Base-by-base conservation (phyloP, 2,113 vertebrate species). In the Neotragus moschatus region DNA sequence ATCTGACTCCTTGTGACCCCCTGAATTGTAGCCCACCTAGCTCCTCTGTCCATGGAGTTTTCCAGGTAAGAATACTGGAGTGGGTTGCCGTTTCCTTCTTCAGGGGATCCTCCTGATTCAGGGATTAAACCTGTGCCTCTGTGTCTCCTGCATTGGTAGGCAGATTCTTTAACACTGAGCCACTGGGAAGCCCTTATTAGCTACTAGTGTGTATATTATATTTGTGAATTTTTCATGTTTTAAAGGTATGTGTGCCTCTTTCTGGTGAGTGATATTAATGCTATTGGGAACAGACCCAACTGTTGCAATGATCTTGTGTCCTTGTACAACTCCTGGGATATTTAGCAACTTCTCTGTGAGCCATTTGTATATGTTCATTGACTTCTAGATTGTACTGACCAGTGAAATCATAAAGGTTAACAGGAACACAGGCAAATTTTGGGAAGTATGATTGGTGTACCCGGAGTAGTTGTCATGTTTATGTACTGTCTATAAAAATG, bases 291-390 rank as follows among this genome's bases (percentile, higher is more conserved):
- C 12, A 80, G 73, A 56, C 30, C 9, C 19, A 51, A 63, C 33
- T 23, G 26, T 8, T 88, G 21, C 36, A 84, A 70, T 97, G 91
- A 91, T 49, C 17, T 70, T 0, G 45, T 55, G 90, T 93, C 70
- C 53, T 84, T 15, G 61, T 36, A 21, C 15, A 75, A 51, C 79
- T 87, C 13, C 30, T 61, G 9, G 10, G 14, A 13, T 17, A 23
- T 98, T 97, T 93, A 56, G 79, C 82, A 28, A 60, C 47, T 88
- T 95, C 60, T 88, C 23, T 0, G 10, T 87, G 89, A 96, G 93
- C 39, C 19, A 19, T 90, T 91, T 70, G 26, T 14, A 45, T 60
- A 91, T 89, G 96, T 88, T 84, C 86, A 8, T 94, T 97, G 97
- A 86, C 94, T 87, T 95, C 92, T 15, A 14, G 47, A 89, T n/a